These are phyloP conservation scores for Zosterops pallidus DNA, from an alignment of 2,113 vertebrate genomes.

Conservation along the genomic window DNA sequence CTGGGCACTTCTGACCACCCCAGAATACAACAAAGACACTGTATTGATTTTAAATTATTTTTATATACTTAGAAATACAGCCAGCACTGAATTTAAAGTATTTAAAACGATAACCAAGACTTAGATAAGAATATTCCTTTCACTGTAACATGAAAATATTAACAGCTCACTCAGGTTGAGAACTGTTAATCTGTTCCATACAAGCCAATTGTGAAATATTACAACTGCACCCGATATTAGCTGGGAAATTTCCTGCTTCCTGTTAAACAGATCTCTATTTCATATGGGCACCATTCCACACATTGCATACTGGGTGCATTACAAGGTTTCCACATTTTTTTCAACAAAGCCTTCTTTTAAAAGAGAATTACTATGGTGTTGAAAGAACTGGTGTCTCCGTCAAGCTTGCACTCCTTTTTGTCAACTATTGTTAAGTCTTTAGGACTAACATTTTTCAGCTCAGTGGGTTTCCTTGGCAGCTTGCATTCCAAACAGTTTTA, in stretches of 20 bases:
- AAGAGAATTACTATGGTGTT: neutral
- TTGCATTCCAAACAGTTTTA: neutral
- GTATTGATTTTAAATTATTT: neutral
- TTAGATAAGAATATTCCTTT: neutral
- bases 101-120: neutral
- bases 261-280: slow-evolving; percentile 24
- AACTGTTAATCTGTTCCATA: slow-evolving; percentile 5
- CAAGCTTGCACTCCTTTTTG: neutral
- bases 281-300: neutral
- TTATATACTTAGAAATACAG: too few species aligned
- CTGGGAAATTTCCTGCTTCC: neutral
- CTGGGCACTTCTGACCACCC: neutral
- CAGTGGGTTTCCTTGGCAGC: neutral
- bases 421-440: neutral
- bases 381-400: neutral
- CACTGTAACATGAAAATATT: slow-evolving; percentile 13
- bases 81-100: neutral
- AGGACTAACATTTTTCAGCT: neutral
- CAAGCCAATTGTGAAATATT: neutral
- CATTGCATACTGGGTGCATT: neutral
- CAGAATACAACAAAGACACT: neutral
- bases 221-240: neutral
- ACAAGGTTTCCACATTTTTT: neutral
- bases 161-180: neutral
- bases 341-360: neutral